These are phyloP conservation scores for Ptychoptera contaminata DNA, from an alignment of 2,888 invertebrate species.

Conservation along the genomic window DNA sequence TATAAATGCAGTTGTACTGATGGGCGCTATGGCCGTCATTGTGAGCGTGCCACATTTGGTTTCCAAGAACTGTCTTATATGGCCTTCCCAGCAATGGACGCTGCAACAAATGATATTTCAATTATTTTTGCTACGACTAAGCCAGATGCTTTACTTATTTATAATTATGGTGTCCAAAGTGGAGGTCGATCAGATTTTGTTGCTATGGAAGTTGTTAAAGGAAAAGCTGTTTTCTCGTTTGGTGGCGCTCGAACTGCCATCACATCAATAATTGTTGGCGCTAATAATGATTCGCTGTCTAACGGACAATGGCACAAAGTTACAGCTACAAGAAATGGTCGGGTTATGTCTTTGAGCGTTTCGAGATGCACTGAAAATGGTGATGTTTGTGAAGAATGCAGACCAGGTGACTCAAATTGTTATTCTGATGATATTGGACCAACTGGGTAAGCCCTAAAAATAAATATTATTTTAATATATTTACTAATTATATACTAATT, in stretches of 20 bases:
- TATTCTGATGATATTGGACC: slow-evolving; percentile 77
- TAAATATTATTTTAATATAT: background rate
- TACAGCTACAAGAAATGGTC: slow-evolving; percentile 77
- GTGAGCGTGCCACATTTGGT: slow-evolving; percentile 79
- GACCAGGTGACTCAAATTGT: slow-evolving; percentile 65
- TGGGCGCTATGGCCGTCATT: slow-evolving; percentile 78
- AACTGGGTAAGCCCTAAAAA: slow-evolving; percentile 52
- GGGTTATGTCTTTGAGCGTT: slow-evolving; percentile 71
- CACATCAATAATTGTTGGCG: slow-evolving; percentile 56
- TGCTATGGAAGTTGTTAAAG: slow-evolving; percentile 73
- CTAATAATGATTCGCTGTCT: slow-evolving; percentile 44
- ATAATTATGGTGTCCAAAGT: slow-evolving; percentile 78
- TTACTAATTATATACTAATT: too few species aligned
- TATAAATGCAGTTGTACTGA: slow-evolving; percentile 74
- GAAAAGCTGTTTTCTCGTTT: slow-evolving; percentile 76
- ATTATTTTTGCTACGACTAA: slow-evolving; percentile 84
- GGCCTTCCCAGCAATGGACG: slow-evolving; percentile 72
- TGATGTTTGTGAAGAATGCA: slow-evolving; percentile 71
- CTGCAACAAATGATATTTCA: slow-evolving; percentile 80
- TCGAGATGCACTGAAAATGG: slow-evolving; percentile 72
- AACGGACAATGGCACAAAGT: slow-evolving; percentile 87
- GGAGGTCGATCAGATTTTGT: slow-evolving; percentile 86
- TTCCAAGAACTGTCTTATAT: slow-evolving; percentile 81
- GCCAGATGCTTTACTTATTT: slow-evolving; percentile 70
- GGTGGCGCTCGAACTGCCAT: slow-evolving; percentile 81